phyloP scores from a whole-genome alignment of 2,797 vertebrate species.

The Ataeniobius toweri region DNA sequence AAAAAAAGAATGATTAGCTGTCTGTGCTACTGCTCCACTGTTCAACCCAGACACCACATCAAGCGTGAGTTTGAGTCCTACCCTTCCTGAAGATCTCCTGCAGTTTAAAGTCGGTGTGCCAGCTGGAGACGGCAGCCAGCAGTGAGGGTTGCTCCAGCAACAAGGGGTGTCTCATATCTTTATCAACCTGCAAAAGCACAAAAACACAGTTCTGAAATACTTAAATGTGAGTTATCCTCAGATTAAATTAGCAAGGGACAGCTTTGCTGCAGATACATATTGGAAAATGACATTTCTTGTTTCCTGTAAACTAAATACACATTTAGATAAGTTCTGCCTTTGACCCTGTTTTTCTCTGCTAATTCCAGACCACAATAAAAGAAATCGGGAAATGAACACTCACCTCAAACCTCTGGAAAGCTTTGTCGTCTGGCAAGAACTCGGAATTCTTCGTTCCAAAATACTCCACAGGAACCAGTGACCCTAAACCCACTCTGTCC shows the following conservation, averaged over 20 bases:
- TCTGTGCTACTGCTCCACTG: not conserved
- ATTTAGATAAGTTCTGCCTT: not conserved
- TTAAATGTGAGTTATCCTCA: not conserved
- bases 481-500: slow-evolving; percentile 92
- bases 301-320: not conserved
- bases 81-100: slow-evolving; percentile 98
- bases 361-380: not conserved
- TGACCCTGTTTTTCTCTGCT: not conserved
- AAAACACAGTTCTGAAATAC: slow-evolving; percentile 24
- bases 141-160: slow-evolving; percentile 89
- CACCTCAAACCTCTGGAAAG: slow-evolving; percentile 94
- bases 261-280: not conserved
- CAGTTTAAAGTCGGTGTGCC: slow-evolving; percentile 92
- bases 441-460: slow-evolving; percentile 89
- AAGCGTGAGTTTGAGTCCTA: slow-evolving; percentile 60
- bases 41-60: not conserved
- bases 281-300: not conserved
- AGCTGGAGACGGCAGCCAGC: slow-evolving; percentile 88
- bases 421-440: slow-evolving; percentile 90
- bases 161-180: slow-evolving; percentile 87
- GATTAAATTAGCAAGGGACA: not conserved
- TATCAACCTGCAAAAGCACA: slow-evolving; percentile 85
- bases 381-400: slow-evolving; percentile 5
- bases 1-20: not conserved
- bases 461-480: slow-evolving; percentile 93